A percentile compares a stretch with the other conserved stretches of the same genome.
These are phyloP conservation scores for Eurytoma adleriae DNA, from an alignment of 2,888 invertebrate species.

Conservation along the genomic window DNA sequence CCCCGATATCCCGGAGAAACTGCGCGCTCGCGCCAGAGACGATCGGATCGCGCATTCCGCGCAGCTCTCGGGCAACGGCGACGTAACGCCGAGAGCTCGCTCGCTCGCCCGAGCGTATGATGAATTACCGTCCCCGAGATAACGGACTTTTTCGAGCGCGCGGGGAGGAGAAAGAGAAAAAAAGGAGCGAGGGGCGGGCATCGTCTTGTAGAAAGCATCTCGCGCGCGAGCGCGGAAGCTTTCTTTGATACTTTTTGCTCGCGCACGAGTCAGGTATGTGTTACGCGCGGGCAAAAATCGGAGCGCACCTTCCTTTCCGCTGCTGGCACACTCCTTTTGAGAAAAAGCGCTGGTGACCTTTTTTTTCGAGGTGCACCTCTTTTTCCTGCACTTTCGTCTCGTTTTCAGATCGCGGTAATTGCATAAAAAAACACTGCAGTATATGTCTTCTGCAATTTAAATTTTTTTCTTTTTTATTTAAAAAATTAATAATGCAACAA, in stretches of 20 bases:
- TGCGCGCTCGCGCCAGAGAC: neutral
- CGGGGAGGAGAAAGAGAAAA: slow-evolving; percentile 2
- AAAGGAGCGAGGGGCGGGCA: neutral
- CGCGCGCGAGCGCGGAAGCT: slow-evolving; percentile 42
- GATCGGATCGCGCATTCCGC: slow-evolving; percentile 23
- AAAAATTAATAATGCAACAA: no score
- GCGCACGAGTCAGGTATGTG: slow-evolving; percentile 34
- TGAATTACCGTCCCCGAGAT: slow-evolving; percentile 45
- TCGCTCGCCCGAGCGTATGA: slow-evolving; percentile 51
- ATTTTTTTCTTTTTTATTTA: no score
- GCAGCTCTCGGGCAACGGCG: slow-evolving; percentile 8
- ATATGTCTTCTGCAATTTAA: neutral
- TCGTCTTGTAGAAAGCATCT: slow-evolving; percentile 41
- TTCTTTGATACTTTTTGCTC: slow-evolving; percentile 53
- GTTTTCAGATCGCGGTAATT: neutral
- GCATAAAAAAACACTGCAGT: no score
- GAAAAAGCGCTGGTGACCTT: neutral
- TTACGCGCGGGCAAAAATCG: slow-evolving; percentile 36
- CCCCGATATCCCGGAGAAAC: slow-evolving; percentile 25
- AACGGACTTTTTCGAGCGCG: slow-evolving; percentile 25
- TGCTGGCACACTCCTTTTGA: neutral
- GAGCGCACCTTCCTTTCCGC: slow-evolving; percentile 13
- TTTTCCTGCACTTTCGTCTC: slow-evolving; percentile 19
- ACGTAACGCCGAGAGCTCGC: slow-evolving; percentile 35
- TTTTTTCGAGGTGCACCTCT: neutral